Percentiles rank a stretch among this genome's conserved stretches.
Evolutionary conservation across 2,113 vertebrate genomes (phyloP).

Genomic region (Gallinago jamesoni): DNA sequence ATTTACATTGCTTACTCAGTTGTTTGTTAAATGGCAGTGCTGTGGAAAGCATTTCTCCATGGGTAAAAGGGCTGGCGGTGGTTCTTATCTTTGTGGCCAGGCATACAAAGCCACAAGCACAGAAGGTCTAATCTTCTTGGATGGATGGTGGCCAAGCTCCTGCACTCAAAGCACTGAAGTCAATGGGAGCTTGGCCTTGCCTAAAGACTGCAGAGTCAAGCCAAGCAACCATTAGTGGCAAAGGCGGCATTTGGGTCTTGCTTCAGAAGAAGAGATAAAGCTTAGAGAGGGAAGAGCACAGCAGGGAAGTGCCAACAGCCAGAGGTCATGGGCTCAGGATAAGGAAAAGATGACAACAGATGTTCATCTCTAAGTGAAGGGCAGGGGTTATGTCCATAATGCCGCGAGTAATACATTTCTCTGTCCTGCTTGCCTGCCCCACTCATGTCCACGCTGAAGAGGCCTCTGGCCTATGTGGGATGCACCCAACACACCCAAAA

Average conservation of each 20-base stretch:
- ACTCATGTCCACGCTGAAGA: background rate
- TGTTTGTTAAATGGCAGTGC: constrained; percentile 40
- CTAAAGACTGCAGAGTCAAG: constrained; percentile 22
- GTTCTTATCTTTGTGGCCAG: constrained; percentile 56
- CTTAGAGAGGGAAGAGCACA: background rate
- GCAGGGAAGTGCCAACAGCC: background rate
- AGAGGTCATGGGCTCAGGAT: background rate
- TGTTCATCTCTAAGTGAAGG: background rate
- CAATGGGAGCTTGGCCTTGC: constrained; percentile 49
- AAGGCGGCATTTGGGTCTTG: background rate
- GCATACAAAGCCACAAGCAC: constrained; percentile 18
- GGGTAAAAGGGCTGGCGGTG: constrained; percentile 8
- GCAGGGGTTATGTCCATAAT: background rate
- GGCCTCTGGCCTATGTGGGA: background rate
- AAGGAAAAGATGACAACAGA: background rate
- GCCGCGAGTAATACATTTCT: background rate
- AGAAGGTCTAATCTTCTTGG: constrained; percentile 54
- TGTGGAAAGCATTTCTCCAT: constrained; percentile 34
- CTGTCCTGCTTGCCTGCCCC: background rate
- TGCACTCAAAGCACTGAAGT: constrained; percentile 38
- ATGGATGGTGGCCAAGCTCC: background rate
- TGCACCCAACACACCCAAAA: background rate
- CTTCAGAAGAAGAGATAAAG: constrained; percentile 40
- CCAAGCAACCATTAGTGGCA: constrained; percentile 27
- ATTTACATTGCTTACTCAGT: constrained; percentile 32